Evolutionary conservation across 2,797 vertebrate species (phyloP).

Genomic region (Oreochromis grahami): DNA sequence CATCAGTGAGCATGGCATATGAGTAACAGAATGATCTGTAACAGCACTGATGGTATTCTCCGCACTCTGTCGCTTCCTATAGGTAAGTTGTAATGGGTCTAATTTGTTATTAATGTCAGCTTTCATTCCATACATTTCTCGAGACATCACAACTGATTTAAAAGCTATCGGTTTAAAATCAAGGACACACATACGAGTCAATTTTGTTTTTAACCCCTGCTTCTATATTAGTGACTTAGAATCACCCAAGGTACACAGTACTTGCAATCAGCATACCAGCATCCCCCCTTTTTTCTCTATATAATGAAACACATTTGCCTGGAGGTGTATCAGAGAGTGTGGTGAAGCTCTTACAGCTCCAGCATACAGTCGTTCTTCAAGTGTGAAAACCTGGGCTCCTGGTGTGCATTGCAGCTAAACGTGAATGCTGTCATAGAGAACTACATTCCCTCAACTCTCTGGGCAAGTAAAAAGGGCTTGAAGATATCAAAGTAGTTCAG

Average conservation of each 20-base stretch:
- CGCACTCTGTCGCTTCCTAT: neutral
- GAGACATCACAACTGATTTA: neutral
- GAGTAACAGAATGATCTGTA: neutral
- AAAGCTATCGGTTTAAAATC: neutral
- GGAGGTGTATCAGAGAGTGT: neutral
- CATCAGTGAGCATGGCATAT: neutral
- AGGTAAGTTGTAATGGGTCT: neutral
- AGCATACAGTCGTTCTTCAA: neutral
- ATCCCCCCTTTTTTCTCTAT: neutral
- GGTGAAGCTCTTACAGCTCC: neutral
- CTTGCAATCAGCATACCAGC: neutral
- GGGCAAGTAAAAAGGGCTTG: neutral
- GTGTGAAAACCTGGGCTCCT: neutral
- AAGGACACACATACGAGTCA: neutral
- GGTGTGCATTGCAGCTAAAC: neutral
- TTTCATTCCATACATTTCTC: neutral
- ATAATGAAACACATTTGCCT: neutral
- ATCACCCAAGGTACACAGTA: neutral
- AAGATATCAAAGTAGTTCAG: neutral
- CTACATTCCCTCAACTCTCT: neutral
- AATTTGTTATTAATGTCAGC: neutral
- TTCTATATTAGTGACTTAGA: neutral
- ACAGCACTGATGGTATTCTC: neutral
- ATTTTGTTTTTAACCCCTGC: neutral
- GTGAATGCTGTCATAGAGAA: neutral